Evolutionary conservation across 2,113 vertebrate species (phyloP).

Genomic region (Alligator sinensis): DNA sequence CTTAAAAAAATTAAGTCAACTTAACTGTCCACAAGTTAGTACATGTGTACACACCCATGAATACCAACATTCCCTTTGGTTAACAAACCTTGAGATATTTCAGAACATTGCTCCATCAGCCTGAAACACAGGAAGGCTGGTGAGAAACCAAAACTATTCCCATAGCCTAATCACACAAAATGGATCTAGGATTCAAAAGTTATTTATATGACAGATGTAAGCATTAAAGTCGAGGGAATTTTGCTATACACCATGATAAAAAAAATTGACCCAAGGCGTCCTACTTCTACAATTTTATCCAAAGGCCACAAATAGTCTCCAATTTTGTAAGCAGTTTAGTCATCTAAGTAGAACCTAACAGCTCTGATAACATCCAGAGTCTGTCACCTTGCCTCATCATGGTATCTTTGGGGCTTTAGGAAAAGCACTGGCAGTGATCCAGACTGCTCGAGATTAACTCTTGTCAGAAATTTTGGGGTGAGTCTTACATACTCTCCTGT

Average conservation of each 20-base stretch:
- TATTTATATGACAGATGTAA: neutral
- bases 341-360: constrained; percentile 41
- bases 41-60: neutral
- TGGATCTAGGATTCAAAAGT: neutral
- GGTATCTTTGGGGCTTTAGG: neutral
- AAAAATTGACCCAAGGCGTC: neutral
- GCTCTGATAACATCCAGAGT: constrained; percentile 17
- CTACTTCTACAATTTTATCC: constrained; percentile 23
- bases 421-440: neutral
- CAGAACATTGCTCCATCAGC: accelerated
- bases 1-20: too few relatives aligned
- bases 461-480: neutral
- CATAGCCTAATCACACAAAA: neutral
- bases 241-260: too few relatives aligned
- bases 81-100: neutral
- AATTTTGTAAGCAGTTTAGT: neutral
- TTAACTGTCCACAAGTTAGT: neutral
- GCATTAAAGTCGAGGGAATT: too few relatives aligned
- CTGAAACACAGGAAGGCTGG: neutral
- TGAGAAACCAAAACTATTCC: accelerated
- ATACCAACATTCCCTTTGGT: neutral
- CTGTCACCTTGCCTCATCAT: constrained; percentile 3
- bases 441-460: neutral
- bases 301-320: neutral
- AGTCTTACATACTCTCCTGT: too few relatives aligned